These are phyloP conservation scores for Heteropelma amictum DNA, from an alignment of 2,888 invertebrate species.

Conservation along the genomic window DNA sequence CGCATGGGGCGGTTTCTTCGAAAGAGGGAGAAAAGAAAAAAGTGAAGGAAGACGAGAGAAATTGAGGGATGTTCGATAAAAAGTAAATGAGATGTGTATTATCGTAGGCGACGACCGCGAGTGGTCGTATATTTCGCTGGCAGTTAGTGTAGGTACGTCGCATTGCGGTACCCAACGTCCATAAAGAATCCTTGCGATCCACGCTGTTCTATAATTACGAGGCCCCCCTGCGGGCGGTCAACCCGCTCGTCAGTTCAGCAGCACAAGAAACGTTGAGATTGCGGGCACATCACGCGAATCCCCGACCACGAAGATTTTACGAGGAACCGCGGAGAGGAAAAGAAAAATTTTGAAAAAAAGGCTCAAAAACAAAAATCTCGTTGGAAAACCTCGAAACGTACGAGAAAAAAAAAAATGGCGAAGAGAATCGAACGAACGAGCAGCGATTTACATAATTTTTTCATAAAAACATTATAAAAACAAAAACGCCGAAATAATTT, in stretches of 20 bases:
- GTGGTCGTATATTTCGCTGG: constrained; percentile 5
- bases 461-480: too few species aligned
- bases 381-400: too few species aligned
- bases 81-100: background rate
- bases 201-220: constrained; percentile 47
- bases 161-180: constrained; percentile 64
- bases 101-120: background rate
- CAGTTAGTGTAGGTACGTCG: constrained; percentile 62
- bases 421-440: too few species aligned
- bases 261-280: constrained; percentile 11
- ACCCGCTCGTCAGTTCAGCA: constrained; percentile 16
- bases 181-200: constrained; percentile 53
- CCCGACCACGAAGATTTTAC: too few species aligned
- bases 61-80: background rate
- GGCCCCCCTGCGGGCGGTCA: constrained; percentile 12
- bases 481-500: too few species aligned
- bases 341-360: too few species aligned
- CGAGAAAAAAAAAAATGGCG: too few species aligned
- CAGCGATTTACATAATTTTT: too few species aligned
- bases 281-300: too few species aligned
- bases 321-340: too few species aligned
- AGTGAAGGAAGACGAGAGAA: background rate
- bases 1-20: background rate
- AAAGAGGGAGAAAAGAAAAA: background rate
- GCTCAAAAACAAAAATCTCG: too few species aligned